Conservation (phyloP, 2,113 vertebrate genomes). For the Pseudorasbora parva region DNA sequence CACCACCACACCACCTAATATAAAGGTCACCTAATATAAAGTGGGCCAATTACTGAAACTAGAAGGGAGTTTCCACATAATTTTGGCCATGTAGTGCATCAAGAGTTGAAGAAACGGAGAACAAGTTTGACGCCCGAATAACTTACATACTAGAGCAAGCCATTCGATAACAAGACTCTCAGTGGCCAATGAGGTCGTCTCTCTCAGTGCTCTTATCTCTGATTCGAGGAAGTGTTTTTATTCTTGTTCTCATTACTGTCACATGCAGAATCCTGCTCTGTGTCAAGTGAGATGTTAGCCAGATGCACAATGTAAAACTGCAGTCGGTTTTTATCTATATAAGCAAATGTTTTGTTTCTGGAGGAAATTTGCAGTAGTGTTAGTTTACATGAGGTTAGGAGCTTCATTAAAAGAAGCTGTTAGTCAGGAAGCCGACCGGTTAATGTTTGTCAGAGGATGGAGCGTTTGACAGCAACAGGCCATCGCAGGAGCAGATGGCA, state of each 20-base stretch:
- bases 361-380: not conserved
- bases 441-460: conserved; percentile 48
- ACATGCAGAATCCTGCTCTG: not conserved
- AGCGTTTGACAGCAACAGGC: conserved; percentile 64
- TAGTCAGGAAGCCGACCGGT: conserved; percentile 13
- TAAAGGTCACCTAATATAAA: no score
- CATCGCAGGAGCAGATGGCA: conserved; percentile 78
- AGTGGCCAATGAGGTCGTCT: not conserved
- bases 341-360: not conserved
- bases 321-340: no score
- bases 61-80: not conserved
- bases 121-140: not conserved
- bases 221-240: not conserved
- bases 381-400: not conserved
- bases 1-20: no score
- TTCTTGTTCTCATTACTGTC: not conserved
- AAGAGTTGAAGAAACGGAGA: not conserved
- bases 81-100: not conserved
- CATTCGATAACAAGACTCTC: not conserved
- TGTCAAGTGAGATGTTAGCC: not conserved
- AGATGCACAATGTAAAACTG: not conserved
- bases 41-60: no score
- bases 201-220: not conserved
- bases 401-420: conserved; percentile 11
- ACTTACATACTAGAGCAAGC: not conserved